These are phyloP conservation scores for Graptemys geographica DNA, from an alignment of 2,797 vertebrate genomes.

Conservation along the genomic window DNA sequence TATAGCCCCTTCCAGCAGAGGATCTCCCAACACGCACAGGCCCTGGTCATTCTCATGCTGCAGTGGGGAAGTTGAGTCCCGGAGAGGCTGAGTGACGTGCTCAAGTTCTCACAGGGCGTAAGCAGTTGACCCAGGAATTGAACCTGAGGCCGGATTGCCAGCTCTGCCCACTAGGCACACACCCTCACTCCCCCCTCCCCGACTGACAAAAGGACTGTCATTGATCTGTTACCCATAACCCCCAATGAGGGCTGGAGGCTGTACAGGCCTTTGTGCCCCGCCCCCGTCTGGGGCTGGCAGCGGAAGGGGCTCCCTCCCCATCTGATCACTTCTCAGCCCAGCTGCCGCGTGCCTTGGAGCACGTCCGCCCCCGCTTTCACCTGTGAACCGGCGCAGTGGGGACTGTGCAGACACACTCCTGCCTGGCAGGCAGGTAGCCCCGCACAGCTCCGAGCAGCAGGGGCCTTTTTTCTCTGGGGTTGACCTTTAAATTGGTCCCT, in stretches of 20 bases:
- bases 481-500: conserved; percentile 83
- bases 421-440: conserved; percentile 76
- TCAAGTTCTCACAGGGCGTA: background rate
- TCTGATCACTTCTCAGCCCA: background rate
- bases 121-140: background rate
- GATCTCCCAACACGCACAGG: no score
- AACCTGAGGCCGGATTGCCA: background rate
- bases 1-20: no score
- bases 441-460: conserved; percentile 76
- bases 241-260: background rate
- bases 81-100: background rate
- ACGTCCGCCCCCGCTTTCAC: conserved; percentile 49
- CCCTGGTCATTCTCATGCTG: background rate
- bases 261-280: background rate
- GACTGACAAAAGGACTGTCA: no score
- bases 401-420: conserved; percentile 67
- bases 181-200: no score
- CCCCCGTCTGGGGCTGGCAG: background rate
- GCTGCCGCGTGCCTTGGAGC: background rate
- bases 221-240: background rate
- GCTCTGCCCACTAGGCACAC: no score
- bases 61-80: background rate
- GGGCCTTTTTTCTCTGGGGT: conserved; percentile 74
- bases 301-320: background rate
- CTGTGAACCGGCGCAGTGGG: conserved; percentile 67